Evolutionary conservation across 1,140 invertebrate genomes (phyloP), one percentile per base, ranked within the genome.

Genomic region (Sycobia sp.): DNA sequence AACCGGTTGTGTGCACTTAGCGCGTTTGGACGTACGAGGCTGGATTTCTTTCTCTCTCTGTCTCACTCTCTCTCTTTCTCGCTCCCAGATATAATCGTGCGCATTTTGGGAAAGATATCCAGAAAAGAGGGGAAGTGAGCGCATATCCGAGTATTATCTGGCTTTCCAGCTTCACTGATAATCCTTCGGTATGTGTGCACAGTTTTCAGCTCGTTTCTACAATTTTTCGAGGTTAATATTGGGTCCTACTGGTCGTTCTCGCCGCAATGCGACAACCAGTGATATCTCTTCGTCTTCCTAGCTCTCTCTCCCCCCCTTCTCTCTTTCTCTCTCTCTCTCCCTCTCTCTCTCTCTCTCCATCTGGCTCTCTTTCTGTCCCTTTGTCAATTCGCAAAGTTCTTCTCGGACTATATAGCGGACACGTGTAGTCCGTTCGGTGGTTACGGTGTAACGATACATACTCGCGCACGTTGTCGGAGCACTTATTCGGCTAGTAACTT

Each of bases 231-330:
- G 59, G 49, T 62, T 60, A 69, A 55, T 70, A 67, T 74, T 76
- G 71, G 71, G 68, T 72, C 70, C 72, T 69, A 74, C 73, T 67
- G 70, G 64, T 46, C 65, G 70, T 68, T 66, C 64, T 9, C 67
- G 70, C 67, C 73, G 74, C 74, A 76, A 70, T 76, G 74, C 74
- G 74, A 71, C 75, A 74, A 64, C 67, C 62, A 63, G 55, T 39
- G 16, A 39, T 13, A n/a, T 57, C 14, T 34, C 29, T 36, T 4
- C 20, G 9, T 41, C 29, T 36, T 23, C 22, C 47, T 49, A 9
- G 50, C 34, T 49, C 29, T 38, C 9, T n/a, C 23, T 41, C 27
- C 43, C 22, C 46, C 22, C 39, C 16, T 23, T 18, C 23, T n/a
- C 29, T 54, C 49, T 51, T 32, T 39, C 27, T 38, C 50, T 20